phyloP scores from a whole-genome alignment of 2,888 invertebrate species.

The Drosophila fulvimacula region DNA sequence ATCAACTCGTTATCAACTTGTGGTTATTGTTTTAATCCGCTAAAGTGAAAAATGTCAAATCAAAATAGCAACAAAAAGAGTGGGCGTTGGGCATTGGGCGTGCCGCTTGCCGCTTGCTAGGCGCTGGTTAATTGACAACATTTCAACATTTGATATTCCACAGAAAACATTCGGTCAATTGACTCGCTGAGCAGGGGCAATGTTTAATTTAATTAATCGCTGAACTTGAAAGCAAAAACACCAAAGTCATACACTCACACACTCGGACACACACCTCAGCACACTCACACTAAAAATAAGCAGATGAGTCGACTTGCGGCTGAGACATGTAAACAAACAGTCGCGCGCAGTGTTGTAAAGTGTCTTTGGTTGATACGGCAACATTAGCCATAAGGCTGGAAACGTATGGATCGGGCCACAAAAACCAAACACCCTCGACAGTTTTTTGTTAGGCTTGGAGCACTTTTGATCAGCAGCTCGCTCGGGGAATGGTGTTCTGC shows the following conservation, averaged over 20 bases:
- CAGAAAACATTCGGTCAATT: conserved; percentile 20
- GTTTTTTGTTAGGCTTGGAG: background rate
- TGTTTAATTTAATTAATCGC: conserved; percentile 61
- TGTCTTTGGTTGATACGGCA: background rate
- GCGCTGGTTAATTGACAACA: conserved; percentile 24
- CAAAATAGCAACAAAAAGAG: conserved; percentile 30
- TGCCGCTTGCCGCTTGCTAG: background rate
- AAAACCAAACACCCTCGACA: background rate
- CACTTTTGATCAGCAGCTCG: background rate
- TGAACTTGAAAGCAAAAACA: conserved; percentile 60
- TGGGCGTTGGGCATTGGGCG: background rate
- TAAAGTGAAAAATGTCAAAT: conserved; percentile 46
- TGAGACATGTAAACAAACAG: conserved; percentile 9
- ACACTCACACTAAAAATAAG: conserved; percentile 8
- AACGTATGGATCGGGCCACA: background rate
- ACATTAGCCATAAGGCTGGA: background rate
- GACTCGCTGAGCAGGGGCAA: conserved; percentile 12
- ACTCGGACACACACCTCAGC: background rate
- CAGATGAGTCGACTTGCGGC: background rate
- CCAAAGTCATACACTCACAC: background rate
- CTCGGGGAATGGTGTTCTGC: background rate
- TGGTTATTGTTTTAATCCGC: conserved; percentile 10
- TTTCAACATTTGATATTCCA: conserved; percentile 19
- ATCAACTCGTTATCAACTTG: conserved; percentile 6
- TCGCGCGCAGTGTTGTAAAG: conserved; percentile 11